Conservation (phyloP, 1,140 invertebrate species). For the Macrocentrus cingulum region DNA sequence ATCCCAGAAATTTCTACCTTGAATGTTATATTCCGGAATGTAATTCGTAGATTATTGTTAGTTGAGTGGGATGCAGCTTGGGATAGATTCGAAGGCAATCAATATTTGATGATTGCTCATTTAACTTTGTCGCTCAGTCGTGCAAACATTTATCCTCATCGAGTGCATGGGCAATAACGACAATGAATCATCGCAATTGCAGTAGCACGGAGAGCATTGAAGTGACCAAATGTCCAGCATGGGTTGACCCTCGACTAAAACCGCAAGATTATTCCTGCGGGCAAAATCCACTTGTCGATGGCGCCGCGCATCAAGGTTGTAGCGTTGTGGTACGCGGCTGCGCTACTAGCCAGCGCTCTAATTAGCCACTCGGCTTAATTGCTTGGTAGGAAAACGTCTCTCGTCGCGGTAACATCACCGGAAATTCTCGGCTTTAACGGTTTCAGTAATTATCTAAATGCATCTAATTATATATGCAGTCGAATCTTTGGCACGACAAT, state of each 20-base stretch:
- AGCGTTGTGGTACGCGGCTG: background rate
- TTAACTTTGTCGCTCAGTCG: background rate
- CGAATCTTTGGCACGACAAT: background rate
- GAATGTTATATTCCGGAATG: too few species aligned
- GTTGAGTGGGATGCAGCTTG: too few species aligned
- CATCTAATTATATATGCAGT: background rate
- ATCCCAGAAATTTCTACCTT: too few species aligned
- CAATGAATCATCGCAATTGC: background rate
- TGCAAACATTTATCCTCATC: conserved; percentile 1
- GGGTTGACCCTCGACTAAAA: background rate
- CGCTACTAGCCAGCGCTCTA: background rate
- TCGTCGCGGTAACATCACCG: background rate
- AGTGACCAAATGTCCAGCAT: background rate
- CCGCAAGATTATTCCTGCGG: conserved; percentile 5
- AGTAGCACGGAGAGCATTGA: background rate
- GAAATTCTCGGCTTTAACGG: background rate
- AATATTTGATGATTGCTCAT: too few species aligned
- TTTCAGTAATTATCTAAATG: background rate
- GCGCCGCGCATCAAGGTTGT: background rate
- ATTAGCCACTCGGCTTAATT: conserved; percentile 7
- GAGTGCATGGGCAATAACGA: background rate
- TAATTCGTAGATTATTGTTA: too few species aligned
- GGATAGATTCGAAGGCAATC: too few species aligned
- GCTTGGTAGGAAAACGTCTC: background rate
- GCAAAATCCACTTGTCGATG: conserved; percentile 4